Evolutionary conservation across 2,797 vertebrate species (phyloP).

Genomic region (Scarus forsteni): DNA sequence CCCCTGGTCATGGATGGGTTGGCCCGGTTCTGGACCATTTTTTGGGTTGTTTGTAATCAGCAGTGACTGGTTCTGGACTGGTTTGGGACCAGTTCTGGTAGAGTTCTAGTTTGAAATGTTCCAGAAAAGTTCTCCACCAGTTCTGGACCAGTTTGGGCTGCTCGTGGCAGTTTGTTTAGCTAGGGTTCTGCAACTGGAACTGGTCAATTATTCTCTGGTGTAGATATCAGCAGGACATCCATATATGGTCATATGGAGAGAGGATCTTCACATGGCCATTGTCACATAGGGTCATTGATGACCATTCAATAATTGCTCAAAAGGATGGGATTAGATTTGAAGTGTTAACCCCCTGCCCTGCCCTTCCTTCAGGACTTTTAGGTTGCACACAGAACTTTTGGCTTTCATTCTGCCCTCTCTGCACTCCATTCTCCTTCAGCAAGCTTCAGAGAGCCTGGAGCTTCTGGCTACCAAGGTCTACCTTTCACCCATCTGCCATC

Average conservation of each 20-base stretch:
- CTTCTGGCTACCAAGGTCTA: background rate
- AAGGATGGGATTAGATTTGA: conserved; percentile 55
- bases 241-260: conserved; percentile 35
- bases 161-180: conserved; percentile 10
- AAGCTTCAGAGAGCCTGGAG: conserved; percentile 4
- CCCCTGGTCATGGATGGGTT: background rate
- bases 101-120: conserved; percentile 35
- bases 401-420: conserved; percentile 41
- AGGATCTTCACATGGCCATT: conserved; percentile 23
- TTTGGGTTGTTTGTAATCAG: conserved; percentile 38
- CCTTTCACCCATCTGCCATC: background rate
- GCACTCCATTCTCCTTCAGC: conserved; percentile 46
- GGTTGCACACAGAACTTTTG: conserved; percentile 28
- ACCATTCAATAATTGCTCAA: conserved; percentile 35
- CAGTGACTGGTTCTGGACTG: conserved; percentile 25
- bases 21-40: conserved; percentile 25
- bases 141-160: conserved; percentile 25
- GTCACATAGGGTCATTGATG: conserved; percentile 48
- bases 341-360: conserved; percentile 26
- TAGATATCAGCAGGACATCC: conserved; percentile 74
- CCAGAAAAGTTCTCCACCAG: conserved; percentile 25
- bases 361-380: conserved; percentile 18
- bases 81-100: conserved; percentile 42
- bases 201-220: conserved; percentile 54
- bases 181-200: conserved; percentile 43